Conservation (phyloP, 1,140 invertebrate genomes). For the Dinoponera quadriceps region DNA sequence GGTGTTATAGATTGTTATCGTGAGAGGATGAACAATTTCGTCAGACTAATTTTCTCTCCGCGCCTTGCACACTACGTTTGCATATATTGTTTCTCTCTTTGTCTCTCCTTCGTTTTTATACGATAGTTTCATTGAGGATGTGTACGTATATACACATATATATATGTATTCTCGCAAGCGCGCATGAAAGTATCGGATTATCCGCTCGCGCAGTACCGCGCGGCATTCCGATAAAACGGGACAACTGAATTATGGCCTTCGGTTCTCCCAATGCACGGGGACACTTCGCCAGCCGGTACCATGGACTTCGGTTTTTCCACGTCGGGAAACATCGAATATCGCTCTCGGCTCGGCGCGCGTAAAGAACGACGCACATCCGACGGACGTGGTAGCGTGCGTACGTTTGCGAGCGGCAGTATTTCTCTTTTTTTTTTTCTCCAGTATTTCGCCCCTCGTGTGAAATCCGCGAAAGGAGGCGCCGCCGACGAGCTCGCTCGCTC, state of each 20-base stretch:
- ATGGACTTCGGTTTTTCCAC: slow-evolving; percentile 16
- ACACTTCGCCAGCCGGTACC: no score
- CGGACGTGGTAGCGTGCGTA: background rate
- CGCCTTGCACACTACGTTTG: background rate
- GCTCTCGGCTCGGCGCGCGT: background rate
- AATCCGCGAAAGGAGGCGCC: background rate
- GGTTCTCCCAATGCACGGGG: background rate
- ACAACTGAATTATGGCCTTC: slow-evolving; percentile 50
- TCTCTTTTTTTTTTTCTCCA: background rate
- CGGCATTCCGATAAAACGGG: slow-evolving; percentile 20
- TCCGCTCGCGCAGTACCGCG: background rate
- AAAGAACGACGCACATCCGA: background rate
- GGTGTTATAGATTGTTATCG: slow-evolving; percentile 16
- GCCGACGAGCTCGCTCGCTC: slow-evolving; percentile 2
- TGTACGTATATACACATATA: background rate
- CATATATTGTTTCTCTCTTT: background rate
- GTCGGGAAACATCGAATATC: slow-evolving; percentile 28
- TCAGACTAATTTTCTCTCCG: background rate
- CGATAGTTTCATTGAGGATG: background rate
- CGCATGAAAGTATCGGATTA: slow-evolving; percentile 31
- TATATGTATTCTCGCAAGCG: background rate
- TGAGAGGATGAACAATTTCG: background rate
- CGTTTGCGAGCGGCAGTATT: slow-evolving; percentile 9
- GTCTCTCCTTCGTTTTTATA: background rate
- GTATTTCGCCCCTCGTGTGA: slow-evolving; percentile 4